phyloP scores from a whole-genome alignment of 2,113 vertebrate species.

The Alethe castanea region DNA sequence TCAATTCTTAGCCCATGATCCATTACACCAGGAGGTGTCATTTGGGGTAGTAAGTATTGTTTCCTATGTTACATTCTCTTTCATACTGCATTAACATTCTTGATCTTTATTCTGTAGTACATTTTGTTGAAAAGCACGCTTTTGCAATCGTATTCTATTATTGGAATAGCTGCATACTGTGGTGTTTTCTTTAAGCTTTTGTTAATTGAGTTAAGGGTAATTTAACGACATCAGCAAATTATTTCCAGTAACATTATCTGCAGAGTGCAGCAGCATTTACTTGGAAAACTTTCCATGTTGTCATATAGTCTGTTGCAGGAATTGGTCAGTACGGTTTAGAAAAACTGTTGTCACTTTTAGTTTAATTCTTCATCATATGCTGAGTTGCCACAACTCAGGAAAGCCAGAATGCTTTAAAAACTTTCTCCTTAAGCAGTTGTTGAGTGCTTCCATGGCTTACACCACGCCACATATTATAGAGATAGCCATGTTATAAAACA shows the following conservation, averaged over 20 bases:
- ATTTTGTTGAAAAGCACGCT: not conserved
- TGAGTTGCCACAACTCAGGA: not conserved
- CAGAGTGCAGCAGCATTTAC: not conserved
- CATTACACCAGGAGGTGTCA: conserved; percentile 90
- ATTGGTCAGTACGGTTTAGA: not conserved
- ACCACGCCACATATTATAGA: not conserved
- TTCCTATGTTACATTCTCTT: not conserved
- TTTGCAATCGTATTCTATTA: not conserved
- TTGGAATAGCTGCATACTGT: not conserved
- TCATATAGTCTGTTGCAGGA: not conserved
- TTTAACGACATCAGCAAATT: not conserved
- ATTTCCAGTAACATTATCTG: not conserved
- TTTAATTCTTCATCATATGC: not conserved
- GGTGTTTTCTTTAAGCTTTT: not conserved
- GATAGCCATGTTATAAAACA: not conserved
- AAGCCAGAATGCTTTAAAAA: not conserved
- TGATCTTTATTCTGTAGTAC: not conserved
- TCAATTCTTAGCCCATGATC: conserved; percentile 93
- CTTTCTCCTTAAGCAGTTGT: not conserved
- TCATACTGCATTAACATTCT: not conserved
- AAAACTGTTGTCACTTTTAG: not conserved
- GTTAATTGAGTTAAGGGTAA: not conserved
- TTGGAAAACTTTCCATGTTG: not conserved
- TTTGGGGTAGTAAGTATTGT: conserved; percentile 89
- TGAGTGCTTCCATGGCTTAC: not conserved